Percentiles rank a stretch among this genome's conserved stretches.
These are phyloP conservation scores for Sebastes umbrosus DNA, from an alignment of 2,797 vertebrate species.

Conservation along the genomic window DNA sequence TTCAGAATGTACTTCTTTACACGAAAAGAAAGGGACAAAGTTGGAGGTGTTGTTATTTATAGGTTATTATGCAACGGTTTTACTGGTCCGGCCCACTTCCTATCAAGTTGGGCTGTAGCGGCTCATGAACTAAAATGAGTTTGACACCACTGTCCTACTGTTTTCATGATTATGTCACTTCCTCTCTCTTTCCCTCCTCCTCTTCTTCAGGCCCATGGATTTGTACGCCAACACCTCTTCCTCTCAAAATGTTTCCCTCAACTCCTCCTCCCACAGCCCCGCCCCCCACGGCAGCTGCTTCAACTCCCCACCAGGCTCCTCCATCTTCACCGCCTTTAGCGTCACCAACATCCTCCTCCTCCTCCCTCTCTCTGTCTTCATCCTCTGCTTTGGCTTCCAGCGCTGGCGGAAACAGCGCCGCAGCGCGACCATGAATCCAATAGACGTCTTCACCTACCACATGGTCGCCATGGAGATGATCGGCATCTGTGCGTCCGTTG, in stretches of 20 bases:
- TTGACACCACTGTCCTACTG: no score
- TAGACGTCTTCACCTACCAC: conserved; percentile 32
- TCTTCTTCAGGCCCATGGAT: background rate
- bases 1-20: no score
- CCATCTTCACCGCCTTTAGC: background rate
- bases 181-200: background rate
- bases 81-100: no score
- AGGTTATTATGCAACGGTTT: no score
- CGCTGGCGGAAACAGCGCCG: background rate
- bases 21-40: no score
- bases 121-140: no score
- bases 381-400: background rate
- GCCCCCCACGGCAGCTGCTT: background rate
- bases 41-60: no score
- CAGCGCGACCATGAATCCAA: background rate
- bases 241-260: background rate
- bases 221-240: background rate
- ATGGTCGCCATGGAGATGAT: conserved; percentile 31
- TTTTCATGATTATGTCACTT: background rate
- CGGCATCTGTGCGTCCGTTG: background rate
- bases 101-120: no score
- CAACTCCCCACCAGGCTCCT: background rate
- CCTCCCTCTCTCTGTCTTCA: conserved; percentile 18
- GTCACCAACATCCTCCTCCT: conserved; percentile 21
- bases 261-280: background rate